A percentile compares a stretch with the other conserved stretches of the same genome.
Evolutionary conservation across 2,888 invertebrate genomes (phyloP).

Genomic region (Serripes groenlandicus): DNA sequence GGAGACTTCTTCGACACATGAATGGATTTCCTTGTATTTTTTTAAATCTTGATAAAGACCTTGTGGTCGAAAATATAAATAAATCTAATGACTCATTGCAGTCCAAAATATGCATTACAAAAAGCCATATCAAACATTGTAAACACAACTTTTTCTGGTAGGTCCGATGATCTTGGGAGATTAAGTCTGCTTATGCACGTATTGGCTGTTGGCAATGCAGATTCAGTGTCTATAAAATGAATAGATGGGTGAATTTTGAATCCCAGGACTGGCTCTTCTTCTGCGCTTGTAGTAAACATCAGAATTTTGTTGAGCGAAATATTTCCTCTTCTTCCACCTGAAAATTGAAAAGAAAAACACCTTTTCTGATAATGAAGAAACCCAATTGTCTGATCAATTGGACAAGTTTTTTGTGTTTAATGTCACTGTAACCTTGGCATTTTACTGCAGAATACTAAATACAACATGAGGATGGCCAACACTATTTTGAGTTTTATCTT

Average conservation of each 20-base stretch:
- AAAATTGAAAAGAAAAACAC: not conserved
- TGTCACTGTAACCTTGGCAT: not conserved
- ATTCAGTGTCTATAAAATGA: not conserved
- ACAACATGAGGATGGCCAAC: not conserved
- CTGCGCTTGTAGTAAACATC: conserved; percentile 2
- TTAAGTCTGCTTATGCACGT: conserved; percentile 6
- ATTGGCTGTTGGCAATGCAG: not conserved
- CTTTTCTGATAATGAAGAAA: no score
- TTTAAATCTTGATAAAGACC: no score
- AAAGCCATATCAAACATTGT: not conserved
- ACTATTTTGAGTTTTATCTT: not conserved
- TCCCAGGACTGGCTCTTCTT: conserved; percentile 8
- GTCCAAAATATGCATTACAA: not conserved
- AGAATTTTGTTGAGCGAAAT: not conserved
- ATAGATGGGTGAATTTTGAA: not conserved
- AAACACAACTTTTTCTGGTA: not conserved
- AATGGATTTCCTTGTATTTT: no score
- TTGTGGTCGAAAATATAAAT: no score
- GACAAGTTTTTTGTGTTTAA: not conserved
- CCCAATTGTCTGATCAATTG: no score
- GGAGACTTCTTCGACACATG: no score
- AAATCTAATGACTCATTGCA: no score
- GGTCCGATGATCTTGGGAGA: not conserved
- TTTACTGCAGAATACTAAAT: not conserved
- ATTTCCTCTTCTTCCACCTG: conserved; percentile 1